A percentile compares a stretch with the other conserved stretches of the same genome.
These are phyloP conservation scores for Pteropus alecto DNA, from an alignment of 2,113 vertebrate species.

Conservation along the genomic window DNA sequence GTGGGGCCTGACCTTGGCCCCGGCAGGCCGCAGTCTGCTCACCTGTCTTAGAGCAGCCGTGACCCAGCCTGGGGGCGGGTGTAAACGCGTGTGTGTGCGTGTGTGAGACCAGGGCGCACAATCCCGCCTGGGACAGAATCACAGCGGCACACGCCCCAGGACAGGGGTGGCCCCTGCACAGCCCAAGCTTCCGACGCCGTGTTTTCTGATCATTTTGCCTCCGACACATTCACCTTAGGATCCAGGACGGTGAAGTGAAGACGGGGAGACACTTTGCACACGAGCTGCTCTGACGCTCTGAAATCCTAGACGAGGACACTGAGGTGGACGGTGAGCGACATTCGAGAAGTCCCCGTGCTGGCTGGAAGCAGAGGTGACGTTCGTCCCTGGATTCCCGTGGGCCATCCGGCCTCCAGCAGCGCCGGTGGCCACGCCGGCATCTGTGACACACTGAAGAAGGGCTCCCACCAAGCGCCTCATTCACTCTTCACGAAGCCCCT, in stretches of 20 bases:
- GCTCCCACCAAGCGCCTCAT: accelerated
- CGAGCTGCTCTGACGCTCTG: neutral
- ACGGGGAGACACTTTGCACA: neutral
- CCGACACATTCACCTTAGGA: neutral
- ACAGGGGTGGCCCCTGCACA: neutral
- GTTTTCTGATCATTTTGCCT: neutral
- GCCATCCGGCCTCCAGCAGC: neutral
- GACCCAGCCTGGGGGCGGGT: neutral
- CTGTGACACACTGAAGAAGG: accelerated
- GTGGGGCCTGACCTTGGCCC: neutral
- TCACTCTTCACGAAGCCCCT: neutral
- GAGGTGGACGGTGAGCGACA: neutral
- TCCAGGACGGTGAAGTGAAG: neutral
- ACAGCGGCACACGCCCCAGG: accelerated
- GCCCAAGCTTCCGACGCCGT: accelerated
- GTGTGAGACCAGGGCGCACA: neutral
- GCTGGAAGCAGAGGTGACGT: neutral
- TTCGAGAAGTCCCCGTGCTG: neutral
- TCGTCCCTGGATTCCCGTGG: neutral
- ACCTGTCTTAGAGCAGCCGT: neutral
- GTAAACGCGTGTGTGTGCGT: neutral
- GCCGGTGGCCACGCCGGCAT: accelerated
- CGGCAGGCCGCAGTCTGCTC: neutral
- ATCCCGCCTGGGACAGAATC: neutral
- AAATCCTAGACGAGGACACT: neutral